Conservation (phyloP, 2,797 vertebrate species). For the Nothura maculosa region DNA sequence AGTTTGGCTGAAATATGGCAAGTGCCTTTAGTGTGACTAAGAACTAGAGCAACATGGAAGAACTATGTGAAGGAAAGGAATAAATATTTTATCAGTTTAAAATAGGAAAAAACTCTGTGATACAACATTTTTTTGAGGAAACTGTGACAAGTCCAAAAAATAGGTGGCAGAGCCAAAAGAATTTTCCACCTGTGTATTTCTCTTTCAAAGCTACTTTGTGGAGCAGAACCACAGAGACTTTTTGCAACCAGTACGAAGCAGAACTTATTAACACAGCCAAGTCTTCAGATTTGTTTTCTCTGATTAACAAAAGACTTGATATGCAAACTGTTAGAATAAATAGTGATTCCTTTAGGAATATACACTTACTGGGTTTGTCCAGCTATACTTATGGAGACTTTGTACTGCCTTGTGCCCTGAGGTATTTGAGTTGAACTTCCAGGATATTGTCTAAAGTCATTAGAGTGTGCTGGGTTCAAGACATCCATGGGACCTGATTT, state of each 20-base stretch:
- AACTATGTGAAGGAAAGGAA: not conserved
- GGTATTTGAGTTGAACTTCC: not conserved
- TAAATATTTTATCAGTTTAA: not conserved
- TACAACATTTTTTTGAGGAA: not conserved
- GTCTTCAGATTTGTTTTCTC: not conserved
- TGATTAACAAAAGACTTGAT: not conserved
- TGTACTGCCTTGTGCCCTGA: not conserved
- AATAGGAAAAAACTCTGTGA: not conserved
- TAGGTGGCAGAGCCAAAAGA: not conserved
- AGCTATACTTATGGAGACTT: not conserved
- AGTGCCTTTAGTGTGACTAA: not conserved
- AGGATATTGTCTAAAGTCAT: not conserved
- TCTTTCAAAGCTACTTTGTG: not conserved
- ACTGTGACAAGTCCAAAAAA: constrained; percentile 7
- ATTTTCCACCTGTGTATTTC: not conserved
- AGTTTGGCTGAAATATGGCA: not conserved
- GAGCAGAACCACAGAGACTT: not conserved
- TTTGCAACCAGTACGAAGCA: not conserved
- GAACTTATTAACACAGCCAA: not conserved
- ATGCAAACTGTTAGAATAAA: not conserved
- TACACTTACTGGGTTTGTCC: not conserved
- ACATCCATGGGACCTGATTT: not conserved
- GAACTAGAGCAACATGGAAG: not conserved
- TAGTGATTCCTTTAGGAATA: not conserved
- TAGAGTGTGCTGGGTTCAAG: not conserved